These are phyloP conservation scores for Agapetus fuscipes DNA, from an alignment of 2,888 invertebrate species.

Conservation along the genomic window DNA sequence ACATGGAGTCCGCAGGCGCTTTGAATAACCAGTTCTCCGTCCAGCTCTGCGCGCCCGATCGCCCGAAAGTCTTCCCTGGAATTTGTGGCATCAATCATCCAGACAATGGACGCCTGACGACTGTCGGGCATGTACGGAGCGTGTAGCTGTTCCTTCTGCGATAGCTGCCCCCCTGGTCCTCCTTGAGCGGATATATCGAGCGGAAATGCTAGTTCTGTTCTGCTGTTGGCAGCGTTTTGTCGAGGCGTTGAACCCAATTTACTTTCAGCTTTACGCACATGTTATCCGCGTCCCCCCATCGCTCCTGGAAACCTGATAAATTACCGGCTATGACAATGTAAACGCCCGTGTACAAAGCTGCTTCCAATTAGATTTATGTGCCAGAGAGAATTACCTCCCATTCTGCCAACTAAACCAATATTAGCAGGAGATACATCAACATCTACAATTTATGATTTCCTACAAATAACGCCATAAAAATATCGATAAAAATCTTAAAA, in stretches of 20 bases:
- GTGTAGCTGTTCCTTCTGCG: background rate
- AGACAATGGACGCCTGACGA: slow-evolving; percentile 2
- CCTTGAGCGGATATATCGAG: slow-evolving; percentile 11
- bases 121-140: too few species aligned
- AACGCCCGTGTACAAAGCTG: background rate
- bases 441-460: too few species aligned
- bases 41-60: background rate
- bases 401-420: too few species aligned
- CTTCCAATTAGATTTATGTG: too few species aligned
- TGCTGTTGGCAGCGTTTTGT: slow-evolving; percentile 2
- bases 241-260: slow-evolving; percentile 17
- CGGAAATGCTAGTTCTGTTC: slow-evolving; percentile 20
- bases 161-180: slow-evolving; percentile 1
- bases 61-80: background rate
- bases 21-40: background rate
- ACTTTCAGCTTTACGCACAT: slow-evolving; percentile 4
- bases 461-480: too few species aligned
- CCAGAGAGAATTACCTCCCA: too few species aligned
- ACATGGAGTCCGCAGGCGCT: background rate
- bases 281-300: slow-evolving; percentile 1
- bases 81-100: slow-evolving; percentile 7
- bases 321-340: background rate
- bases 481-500: too few species aligned
- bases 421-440: too few species aligned
- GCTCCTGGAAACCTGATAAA: slow-evolving; percentile 2